Conservation (phyloP, 2,113 vertebrate species). For the Rallus limicola region DNA sequence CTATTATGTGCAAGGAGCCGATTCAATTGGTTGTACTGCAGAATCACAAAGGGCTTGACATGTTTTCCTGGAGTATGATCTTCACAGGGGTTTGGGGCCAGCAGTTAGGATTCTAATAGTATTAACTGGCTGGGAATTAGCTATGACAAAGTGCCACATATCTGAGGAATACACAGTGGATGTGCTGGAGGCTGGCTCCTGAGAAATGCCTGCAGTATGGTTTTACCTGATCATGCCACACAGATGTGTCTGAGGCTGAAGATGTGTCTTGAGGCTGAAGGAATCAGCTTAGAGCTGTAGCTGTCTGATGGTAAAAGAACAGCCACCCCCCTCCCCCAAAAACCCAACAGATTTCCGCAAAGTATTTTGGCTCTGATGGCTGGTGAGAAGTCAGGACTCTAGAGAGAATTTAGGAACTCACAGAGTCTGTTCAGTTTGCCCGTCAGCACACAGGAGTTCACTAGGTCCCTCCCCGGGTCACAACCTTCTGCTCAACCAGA, state of each 20-base stretch:
- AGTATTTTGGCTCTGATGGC: background rate
- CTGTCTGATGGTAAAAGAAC: background rate
- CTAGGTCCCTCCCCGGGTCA: background rate
- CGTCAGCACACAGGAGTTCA: background rate
- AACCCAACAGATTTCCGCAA: background rate
- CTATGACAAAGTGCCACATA: background rate
- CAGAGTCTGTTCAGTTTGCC: background rate
- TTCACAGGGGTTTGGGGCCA: background rate
- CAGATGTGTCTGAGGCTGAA: too few species aligned
- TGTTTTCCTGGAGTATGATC: background rate
- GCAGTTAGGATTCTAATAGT: background rate
- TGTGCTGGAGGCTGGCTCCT: background rate
- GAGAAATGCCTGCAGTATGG: background rate
- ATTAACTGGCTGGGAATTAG: background rate
- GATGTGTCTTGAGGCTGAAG: background rate
- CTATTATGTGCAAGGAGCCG: background rate
- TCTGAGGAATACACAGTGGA: background rate
- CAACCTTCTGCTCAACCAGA: background rate
- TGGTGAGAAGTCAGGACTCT: background rate
- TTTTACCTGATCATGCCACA: too few species aligned
- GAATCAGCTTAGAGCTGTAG: background rate
- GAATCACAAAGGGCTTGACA: background rate
- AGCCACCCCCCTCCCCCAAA: background rate
- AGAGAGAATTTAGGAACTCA: background rate
- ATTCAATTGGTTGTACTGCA: background rate